Evolutionary conservation across 2,797 vertebrate genomes (phyloP), one percentile per base, ranked within the genome.

Genomic region (Perdix hodgsoniae): DNA sequence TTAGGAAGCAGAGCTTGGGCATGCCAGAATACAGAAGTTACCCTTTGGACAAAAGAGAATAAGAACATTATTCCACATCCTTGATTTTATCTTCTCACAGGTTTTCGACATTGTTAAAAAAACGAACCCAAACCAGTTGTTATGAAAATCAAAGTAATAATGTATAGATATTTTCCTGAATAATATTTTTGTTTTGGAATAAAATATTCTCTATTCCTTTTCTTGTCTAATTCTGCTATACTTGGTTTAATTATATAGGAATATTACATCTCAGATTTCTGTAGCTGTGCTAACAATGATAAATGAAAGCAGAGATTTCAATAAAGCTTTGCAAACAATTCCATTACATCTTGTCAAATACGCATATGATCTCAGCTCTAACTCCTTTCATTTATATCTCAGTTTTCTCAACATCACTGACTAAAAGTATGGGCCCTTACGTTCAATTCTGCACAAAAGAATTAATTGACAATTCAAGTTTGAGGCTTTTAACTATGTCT

Each of bases 301-400:
- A 97, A 97, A 97, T 97, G 96, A 96, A 97, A 97, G 88, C 15
- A 83, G 50, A 74, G 40, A 97, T 96, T 97, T 96, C 95, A 97
- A 97, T 97, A 97, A 97, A 97, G 97, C 96, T 97, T 97, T 96
- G 94, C 97, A 98, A 97, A 98, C 96, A 97, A 93, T 97, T 97
- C 91, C 93, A 92, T 97, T 97, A 97, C 79, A 94, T 54, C 91
- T 97, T 97, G 95, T 97, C 97, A 97, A 97, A 97, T 81, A 91
- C 67, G 37, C 57, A 94, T 86, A 95, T 86, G 94, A 94, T 86
- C 85, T 97, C 74, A 91, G 57, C 50, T 95, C 61, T 86, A 96
- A 94, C 66, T 96, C 91, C 52, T 97, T 97, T 96, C 95, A 97
- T 97, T 97, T 97, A 77, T 90, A 83, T 97, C 92, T 96, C 94